Evolutionary conservation across 2,113 vertebrate species (phyloP).

Genomic region (Pteronura brasiliensis): DNA sequence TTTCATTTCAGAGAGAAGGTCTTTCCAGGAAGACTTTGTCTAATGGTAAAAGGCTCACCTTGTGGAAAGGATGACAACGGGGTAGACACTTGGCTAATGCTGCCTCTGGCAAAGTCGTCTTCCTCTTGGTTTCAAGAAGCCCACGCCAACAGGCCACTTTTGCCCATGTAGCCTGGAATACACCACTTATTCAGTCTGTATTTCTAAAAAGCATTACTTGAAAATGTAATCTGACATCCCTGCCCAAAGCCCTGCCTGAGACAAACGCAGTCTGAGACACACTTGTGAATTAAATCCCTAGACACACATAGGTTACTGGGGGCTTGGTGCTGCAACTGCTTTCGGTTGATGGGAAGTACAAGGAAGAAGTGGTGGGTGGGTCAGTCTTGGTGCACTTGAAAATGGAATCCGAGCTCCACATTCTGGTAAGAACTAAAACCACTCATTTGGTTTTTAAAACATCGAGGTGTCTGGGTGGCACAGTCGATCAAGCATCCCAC

Average conservation of each 20-base stretch:
- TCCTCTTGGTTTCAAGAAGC: not conserved
- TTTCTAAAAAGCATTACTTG: slow-evolving; percentile 30
- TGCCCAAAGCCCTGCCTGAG: not conserved
- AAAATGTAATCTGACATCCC: slow-evolving; percentile 27
- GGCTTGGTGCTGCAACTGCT: not conserved
- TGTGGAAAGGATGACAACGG: not conserved
- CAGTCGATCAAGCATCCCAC: not conserved
- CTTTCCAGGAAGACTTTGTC: not conserved
- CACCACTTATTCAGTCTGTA: not conserved
- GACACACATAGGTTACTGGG: not conserved
- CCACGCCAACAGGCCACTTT: not conserved
- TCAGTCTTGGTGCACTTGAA: not conserved
- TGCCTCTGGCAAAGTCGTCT: not conserved
- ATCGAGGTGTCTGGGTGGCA: not conserved
- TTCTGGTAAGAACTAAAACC: not conserved
- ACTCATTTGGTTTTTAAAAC: not conserved
- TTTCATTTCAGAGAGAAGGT: slow-evolving; percentile 19
- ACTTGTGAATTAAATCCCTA: slow-evolving; percentile 22
- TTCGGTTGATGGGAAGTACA: not conserved
- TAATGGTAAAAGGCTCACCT: not conserved
- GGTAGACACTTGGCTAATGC: not conserved
- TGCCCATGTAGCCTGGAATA: not conserved
- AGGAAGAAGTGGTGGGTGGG: not conserved
- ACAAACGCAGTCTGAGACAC: not conserved
- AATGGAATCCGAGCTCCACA: not conserved